Evolutionary conservation across 1,140 invertebrate species (phyloP).

Genomic region (Drosophila carrolli): DNA sequence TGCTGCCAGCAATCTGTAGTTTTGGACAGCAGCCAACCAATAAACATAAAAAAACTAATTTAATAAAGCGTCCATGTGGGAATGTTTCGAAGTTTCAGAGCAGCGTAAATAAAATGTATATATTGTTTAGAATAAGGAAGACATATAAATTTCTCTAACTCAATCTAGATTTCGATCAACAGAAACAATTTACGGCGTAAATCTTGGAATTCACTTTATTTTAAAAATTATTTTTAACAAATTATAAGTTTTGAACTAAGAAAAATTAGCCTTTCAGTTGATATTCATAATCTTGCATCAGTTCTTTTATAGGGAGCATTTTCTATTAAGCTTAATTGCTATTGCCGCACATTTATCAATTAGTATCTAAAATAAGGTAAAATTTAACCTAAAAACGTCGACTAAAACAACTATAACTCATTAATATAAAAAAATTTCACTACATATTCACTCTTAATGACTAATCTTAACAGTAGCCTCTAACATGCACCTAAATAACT

Average conservation of each 20-base stretch:
- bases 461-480: constrained; percentile 51
- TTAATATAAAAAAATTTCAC: constrained; percentile 12
- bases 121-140: constrained; percentile 9
- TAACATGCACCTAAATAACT: constrained; percentile 43
- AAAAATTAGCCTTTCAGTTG: not conserved
- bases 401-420: constrained; percentile 10
- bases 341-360: not conserved
- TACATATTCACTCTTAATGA: constrained; percentile 24
- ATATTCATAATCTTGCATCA: not conserved
- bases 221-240: not conserved
- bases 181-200: not conserved
- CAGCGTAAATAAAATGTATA: constrained; percentile 11
- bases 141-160: no score
- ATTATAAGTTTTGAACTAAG: not conserved
- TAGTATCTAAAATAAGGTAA: not conserved
- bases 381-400: constrained; percentile 1
- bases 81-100: constrained; percentile 7
- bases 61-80: constrained; percentile 26
- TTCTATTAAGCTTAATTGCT: not conserved
- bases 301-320: not conserved
- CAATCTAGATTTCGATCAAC: not conserved
- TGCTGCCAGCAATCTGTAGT: constrained; percentile 53
- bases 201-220: not conserved
- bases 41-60: constrained; percentile 52
- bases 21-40: constrained; percentile 48